phyloP scores from a whole-genome alignment of 2,888 invertebrate genomes.

The Melinaea menophilus region DNA sequence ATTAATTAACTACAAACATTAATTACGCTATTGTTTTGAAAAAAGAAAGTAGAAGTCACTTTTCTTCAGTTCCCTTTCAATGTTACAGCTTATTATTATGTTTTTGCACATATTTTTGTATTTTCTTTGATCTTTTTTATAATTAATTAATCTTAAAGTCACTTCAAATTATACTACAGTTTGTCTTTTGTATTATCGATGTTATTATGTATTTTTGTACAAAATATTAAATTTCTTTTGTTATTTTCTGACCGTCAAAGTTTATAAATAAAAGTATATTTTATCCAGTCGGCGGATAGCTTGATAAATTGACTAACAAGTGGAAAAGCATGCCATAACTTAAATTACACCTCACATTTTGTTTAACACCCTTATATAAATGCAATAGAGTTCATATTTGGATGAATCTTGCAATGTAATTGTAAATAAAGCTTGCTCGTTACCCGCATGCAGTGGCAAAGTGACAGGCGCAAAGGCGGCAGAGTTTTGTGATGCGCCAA shows the following conservation, averaged over 20 bases:
- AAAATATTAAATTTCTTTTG: not conserved
- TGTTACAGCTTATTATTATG: too few species aligned
- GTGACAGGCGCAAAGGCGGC: slow-evolving; percentile 68
- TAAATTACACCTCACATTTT: slow-evolving; percentile 1
- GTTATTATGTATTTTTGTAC: not conserved
- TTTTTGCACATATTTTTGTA: too few species aligned
- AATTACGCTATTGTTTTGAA: too few species aligned
- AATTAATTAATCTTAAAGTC: too few species aligned
- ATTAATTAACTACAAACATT: too few species aligned
- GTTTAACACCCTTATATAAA: slow-evolving; percentile 15
- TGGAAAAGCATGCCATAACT: slow-evolving; percentile 1
- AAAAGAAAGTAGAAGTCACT: too few species aligned
- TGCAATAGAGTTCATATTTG: slow-evolving; percentile 32
- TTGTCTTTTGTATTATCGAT: too few species aligned
- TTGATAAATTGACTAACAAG: slow-evolving; percentile 19
- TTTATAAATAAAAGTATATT: slow-evolving; percentile 6
- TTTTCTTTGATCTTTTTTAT: too few species aligned
- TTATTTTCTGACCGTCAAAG: not conserved
- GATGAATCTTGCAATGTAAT: slow-evolving; percentile 14
- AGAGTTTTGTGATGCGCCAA: slow-evolving; percentile 60
- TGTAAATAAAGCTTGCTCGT: slow-evolving; percentile 18
- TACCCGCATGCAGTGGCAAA: slow-evolving; percentile 61
- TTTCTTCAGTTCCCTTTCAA: too few species aligned
- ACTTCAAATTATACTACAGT: too few species aligned
- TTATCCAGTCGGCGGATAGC: slow-evolving; percentile 3